Evolutionary conservation across 2,797 vertebrate species (phyloP), one percentile per base, ranked within the genome.

Genomic region (Dermochelys coriacea): DNA sequence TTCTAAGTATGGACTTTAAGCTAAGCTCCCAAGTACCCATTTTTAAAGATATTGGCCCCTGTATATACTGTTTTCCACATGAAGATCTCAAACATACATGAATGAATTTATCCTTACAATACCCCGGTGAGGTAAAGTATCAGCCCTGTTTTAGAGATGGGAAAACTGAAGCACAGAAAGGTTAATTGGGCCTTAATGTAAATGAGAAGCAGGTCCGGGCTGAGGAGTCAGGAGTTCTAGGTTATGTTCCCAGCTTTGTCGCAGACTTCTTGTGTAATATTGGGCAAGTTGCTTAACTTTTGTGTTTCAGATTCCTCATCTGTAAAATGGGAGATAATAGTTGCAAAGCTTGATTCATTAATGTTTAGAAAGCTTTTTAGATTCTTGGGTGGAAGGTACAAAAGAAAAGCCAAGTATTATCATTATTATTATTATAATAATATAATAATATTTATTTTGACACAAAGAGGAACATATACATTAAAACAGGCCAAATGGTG

Each of bases 401-500:
- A 41, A 71, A 93, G 81, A 57, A 90, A 86, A 94, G 86, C 54
- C 54, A 12, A 6, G 77, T 68, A 57, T 78, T 90, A 1, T 50
- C 75, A 7, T 71, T 21, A 27, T 27, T 83, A 19, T 64, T 37
- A 5, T n/a, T 68, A 10, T 57, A 27, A 57, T 61, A 31, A 34
- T 61, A 57, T 27, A 8, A 34, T 61, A 31, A 31, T 34, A n/a
- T n/a, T 68, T 68, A 9, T 19, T 86, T 51, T 78, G 50, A 16
- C 68, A 54, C 57, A 51, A 84, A 86, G 88, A 86, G 61, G 52
- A 93, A 18, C 52, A 85, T 96, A 94, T 95, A 93, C 90, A 86
- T 95, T 95, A 89, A 93, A 95, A 93, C 96, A 21, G 19, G n/a
- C 9, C n/a, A 68, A 68, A 93, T 34, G 5, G 91, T 95, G 93